A percentile compares a stretch with the other conserved stretches of the same genome.
Evolutionary conservation across 2,797 vertebrate genomes (phyloP).

Genomic region (Falco concolor): DNA sequence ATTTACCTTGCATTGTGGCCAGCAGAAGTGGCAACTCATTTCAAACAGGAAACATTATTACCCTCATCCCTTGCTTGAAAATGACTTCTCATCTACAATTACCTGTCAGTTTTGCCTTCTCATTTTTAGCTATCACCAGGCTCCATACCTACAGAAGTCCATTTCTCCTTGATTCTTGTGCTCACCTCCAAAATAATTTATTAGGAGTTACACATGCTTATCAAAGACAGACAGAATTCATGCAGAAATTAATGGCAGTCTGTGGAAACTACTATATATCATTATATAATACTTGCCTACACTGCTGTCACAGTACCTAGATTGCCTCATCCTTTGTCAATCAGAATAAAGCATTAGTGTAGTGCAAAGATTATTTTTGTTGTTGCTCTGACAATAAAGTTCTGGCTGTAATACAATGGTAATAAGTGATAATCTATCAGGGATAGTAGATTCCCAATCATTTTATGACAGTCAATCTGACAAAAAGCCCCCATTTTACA

Average conservation of each 20-base stretch:
- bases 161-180: slow-evolving; percentile 17
- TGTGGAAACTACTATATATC: not conserved
- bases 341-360: not conserved
- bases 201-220: slow-evolving; percentile 23
- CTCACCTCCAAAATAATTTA: slow-evolving; percentile 10
- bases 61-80: not conserved
- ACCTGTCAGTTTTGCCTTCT: slow-evolving; percentile 19
- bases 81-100: slow-evolving; percentile 34
- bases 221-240: slow-evolving; percentile 32
- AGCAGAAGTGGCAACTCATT: slow-evolving; percentile 18
- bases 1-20: not conserved
- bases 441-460: not conserved
- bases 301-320: not conserved
- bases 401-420: not conserved
- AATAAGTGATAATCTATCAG: not conserved
- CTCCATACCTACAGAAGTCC: not conserved
- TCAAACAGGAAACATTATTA: slow-evolving; percentile 9
- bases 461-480: not conserved
- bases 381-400: not conserved
- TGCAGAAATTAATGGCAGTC: slow-evolving; percentile 18
- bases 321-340: not conserved
- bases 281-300: not conserved
- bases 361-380: not conserved
- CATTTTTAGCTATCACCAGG: slow-evolving; percentile 23
- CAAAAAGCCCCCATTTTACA: not conserved